Base-by-base conservation (phyloP, 2,113 vertebrate species). In the Phycodurus eques region DNA sequence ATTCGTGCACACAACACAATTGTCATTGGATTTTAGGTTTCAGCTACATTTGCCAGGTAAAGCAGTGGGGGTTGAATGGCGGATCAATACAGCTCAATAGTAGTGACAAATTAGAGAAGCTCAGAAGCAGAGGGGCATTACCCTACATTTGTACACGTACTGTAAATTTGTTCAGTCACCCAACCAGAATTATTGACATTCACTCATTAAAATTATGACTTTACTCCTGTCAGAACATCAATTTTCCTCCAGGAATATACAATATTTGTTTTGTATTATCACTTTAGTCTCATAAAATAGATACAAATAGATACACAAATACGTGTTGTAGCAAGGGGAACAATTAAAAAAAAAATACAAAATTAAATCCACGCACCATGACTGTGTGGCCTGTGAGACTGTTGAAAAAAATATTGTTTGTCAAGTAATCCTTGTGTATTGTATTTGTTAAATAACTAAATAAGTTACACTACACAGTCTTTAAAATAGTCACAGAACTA, bases 61-160 rank as follows among this genome's bases (percentile, higher is more conserved):
- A 66, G 61, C 51, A 15, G 42, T 27, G 47, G n/a, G 3, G 35
- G n/a, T 5, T 53, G 54, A 49, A 19, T 44, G 66, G 15, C 53
- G 10, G 77, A 75, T 80, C 77, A 56, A 76, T 75, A 49, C 9
- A 39, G 64, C 81, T 82, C 72, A 20, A 77, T 81, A 14, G 57
- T 11, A 4, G 43, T 64, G 65, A 79, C 51, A 46, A 35, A 69
- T 60, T 49, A 54, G 49, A 73, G 75, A 56, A 44, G 51, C 57
- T 74, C 49, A 35, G 67, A 83, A 64, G 70, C 60, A 60, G 43
- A 53, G 14, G 39, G 19, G n/a, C 42, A 31, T 59, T 59, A 22
- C 35, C 35, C 35, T 6, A 39, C 35, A 39, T 39, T 39, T 39
- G 35, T 39, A 39, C 35, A 39, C 35, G 6, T 39, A 39, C 35